Base-by-base conservation (phyloP, 64 coral and sea anemone species). In the Catalaphyllia jardinei region DNA sequence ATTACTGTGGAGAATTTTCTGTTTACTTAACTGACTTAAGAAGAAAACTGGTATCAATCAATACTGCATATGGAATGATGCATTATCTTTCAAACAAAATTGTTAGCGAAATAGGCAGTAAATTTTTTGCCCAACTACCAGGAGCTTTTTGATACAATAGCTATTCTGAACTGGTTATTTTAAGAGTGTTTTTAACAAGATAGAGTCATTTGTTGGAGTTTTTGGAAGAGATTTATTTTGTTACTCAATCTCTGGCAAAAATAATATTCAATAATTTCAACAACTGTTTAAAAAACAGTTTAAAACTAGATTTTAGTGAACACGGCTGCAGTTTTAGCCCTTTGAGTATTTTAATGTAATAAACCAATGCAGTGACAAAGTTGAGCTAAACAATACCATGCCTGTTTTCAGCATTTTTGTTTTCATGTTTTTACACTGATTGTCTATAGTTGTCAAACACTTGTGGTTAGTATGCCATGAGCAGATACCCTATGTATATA, bases 211-310 rank as follows among this genome's bases (percentile, higher is more conserved):
- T 51, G 13, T 49, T 15, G 33, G 33, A 10, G 24, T 18, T 78
- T 78, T 78, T 24, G 14, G 10, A 73, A 52, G 42, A 52, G 75
- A 52, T 14, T 77, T 77, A 77, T 77, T 77, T 77, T 77, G 75
- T 77, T 52, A 77, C 39, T 52, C 7, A 54, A 77, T 77, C 75
- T 77, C 75, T 54, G 75, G 11, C 50, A 52, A 52, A 77, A 52
- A 22, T 57, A 15, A 57, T 3, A 46, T 46, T 46, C 15, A 57
- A 57, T 57, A 57, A 57, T 46, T 46, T 51, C 18, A 76, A 50
- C 4, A 18, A 8, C 4, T 50, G 74, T 19, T 46, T 76, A 19
- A 75, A 42, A 17, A 42, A 2, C 17, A 18, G 31, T 46, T 75
- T 29, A 73, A 73, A 73, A 73, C n/a, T 25, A 57, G 8, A 29